Evolutionary conservation across 2,113 vertebrate species (phyloP), one percentile per base, ranked within the genome.

Genomic region (Progne subis): DNA sequence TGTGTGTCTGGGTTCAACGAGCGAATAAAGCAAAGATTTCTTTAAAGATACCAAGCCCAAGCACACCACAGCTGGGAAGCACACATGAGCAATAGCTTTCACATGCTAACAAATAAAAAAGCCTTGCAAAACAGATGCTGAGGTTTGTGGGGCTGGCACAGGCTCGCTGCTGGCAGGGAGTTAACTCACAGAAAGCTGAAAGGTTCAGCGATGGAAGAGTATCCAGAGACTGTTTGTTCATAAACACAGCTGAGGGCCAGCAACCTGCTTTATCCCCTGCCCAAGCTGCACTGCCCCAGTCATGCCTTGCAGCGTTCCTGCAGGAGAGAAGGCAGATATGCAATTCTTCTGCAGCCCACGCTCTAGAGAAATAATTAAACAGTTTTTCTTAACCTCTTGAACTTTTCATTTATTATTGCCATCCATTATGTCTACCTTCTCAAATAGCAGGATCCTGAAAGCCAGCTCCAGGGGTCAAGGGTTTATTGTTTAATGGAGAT

Each of bases 401-500:
- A 98, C 98, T 94, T 91, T 94, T 97, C 97, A 97, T 97, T 98
- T 98, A 98, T 97, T 98, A 98, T 98, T 96, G 96, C 96, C 96
- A 97, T 98, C 96, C 96, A 98, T 98, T 98, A 98, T 95, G 97
- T 98, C 97, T 97, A 97, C 97, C 97, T 97, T 98, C 97, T 97
- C 96, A 97, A 98, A 98, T 98, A 97, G 92, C 97, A 98, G 96
- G 96, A 98, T 97, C 97, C 96, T 95, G 90, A 97, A 98, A 98
- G 97, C 92, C 95, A 97, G 98, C 97, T 97, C 94, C 59, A 93
- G 92, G 95, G 97, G 98, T 98, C 98, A 98, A 96, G 96, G 98
- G 98, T 98, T 98, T 98, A 98, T 98, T 98, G 97, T 98, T 98
- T 98, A 98, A 98, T 98, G 98, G 98, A 98, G 98, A 98, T 98